Conservation (phyloP, 2,888 invertebrate genomes). For the Barypeithes pellucidus region DNA sequence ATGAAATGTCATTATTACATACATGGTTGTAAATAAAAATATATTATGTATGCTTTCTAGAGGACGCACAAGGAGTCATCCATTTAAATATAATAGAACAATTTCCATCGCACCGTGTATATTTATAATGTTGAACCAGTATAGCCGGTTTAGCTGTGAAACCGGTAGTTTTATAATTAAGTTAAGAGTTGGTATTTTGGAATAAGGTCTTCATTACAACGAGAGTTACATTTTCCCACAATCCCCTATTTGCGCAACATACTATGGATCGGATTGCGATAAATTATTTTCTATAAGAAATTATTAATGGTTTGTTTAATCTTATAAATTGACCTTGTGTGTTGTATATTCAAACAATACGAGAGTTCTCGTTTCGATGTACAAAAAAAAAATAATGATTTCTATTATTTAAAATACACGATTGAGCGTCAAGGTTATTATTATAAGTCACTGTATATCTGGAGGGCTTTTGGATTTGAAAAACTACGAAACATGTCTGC, state of each 20-base stretch:
- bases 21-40: too few relatives aligned
- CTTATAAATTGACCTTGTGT: constrained; percentile 43
- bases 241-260: constrained; percentile 13
- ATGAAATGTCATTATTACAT: too few relatives aligned
- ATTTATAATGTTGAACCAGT: too few relatives aligned
- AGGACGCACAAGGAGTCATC: too few relatives aligned
- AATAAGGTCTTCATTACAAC: too few relatives aligned
- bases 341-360: constrained; percentile 1
- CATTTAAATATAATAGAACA: too few relatives aligned
- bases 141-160: too few relatives aligned
- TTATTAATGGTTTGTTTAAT: constrained; percentile 49
- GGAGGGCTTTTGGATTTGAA: neutral
- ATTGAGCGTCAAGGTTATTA: constrained; percentile 7
- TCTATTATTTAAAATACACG: constrained; percentile 27
- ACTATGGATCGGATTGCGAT: constrained; percentile 29
- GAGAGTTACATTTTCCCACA: neutral
- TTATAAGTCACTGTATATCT: constrained; percentile 16
- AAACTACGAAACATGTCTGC: neutral
- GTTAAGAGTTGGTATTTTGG: too few relatives aligned
- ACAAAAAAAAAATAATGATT: constrained; percentile 20
- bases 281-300: constrained; percentile 45
- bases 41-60: too few relatives aligned
- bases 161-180: too few relatives aligned
- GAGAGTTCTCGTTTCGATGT: neutral
- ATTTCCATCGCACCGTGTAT: too few relatives aligned